phyloP scores from a whole-genome alignment of 1,140 invertebrate species.

The Papilio polytes region DNA sequence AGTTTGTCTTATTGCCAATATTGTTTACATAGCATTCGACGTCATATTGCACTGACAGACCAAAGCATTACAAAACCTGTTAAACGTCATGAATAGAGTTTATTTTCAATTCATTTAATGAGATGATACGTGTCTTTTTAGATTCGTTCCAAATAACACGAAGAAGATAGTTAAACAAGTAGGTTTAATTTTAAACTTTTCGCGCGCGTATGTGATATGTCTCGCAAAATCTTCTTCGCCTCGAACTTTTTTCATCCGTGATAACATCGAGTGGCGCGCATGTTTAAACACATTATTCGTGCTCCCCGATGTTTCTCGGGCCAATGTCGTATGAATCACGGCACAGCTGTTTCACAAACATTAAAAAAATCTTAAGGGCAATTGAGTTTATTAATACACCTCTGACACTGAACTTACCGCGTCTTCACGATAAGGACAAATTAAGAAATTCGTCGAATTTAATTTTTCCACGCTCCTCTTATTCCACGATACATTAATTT shows the following conservation, averaged over 20 bases:
- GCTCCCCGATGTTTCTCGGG: slow-evolving; percentile 62
- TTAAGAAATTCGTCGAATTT: slow-evolving; percentile 47
- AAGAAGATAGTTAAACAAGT: slow-evolving; percentile 30
- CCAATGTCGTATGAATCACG: slow-evolving; percentile 79
- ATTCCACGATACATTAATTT: slow-evolving; percentile 7
- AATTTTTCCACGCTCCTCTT: slow-evolving; percentile 41
- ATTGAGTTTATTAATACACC: slow-evolving; percentile 56
- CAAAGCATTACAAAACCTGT: not conserved
- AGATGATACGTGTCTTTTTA: not conserved
- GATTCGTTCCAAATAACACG: not conserved
- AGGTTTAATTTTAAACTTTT: slow-evolving; percentile 43
- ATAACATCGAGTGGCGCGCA: slow-evolving; percentile 65
- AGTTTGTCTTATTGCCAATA: slow-evolving; percentile 67
- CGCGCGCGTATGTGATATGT: not conserved
- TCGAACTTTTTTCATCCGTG: slow-evolving; percentile 56
- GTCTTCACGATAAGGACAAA: slow-evolving; percentile 41
- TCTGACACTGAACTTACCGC: slow-evolving; percentile 52
- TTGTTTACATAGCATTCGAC: slow-evolving; percentile 46
- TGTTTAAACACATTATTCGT: slow-evolving; percentile 66
- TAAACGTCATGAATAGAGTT: not conserved
- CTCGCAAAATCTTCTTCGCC: not conserved
- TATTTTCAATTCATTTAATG: slow-evolving; percentile 46
- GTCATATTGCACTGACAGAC: slow-evolving; percentile 5
- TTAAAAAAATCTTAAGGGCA: slow-evolving; percentile 77
- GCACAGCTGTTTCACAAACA: slow-evolving; percentile 76